Base-by-base conservation (phyloP, 2,797 vertebrate genomes). In the Gouania willdenowi region DNA sequence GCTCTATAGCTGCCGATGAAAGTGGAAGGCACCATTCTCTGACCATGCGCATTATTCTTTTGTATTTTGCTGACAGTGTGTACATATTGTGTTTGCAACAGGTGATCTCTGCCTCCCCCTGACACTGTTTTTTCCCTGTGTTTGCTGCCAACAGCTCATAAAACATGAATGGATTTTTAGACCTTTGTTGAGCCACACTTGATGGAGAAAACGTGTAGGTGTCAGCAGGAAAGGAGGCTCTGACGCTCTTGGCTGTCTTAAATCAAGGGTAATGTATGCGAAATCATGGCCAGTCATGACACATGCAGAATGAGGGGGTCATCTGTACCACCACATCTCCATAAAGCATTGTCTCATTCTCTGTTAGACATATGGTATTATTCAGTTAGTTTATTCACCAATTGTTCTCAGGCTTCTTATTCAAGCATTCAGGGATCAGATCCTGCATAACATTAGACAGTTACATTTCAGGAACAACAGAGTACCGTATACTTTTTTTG, bases 261-360 rank as follows among this genome's bases (percentile, higher is more conserved):
- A 66, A 67, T 82, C 80, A 82, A 83, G 81, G 86, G 77, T 79
- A 83, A 85, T 81, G 65, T 69, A 83, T 81, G 81, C 82, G 63
- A 71, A 68, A 42, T 65, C 70, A 79, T 77, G 82, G 65, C 75
- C 70, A 33, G 62, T 33, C 43, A 43, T 75, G 71, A 83, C 79
- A 56, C 72, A 77, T 56, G 75, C 79, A 53, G 77, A 27, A 71
- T 75, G 58, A 43, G 33, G 66, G n/a, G 81, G 79, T 84, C 82
- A 74, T 67, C 61, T 62, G 73, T 28, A 55, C 55, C 4, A 56
- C 69, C 57, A 60, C 71, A 69, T 55, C 57, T 59, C 53, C 68
- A 53, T 61, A 45, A 50, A 64, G 69, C 58, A 72, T 81, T 75
- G 71, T 37, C 44, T 42, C 46, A 21, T 43, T 71, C 62, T 59